Evolutionary conservation across 2,888 invertebrate genomes (phyloP).

Genomic region (Pammene aurita): DNA sequence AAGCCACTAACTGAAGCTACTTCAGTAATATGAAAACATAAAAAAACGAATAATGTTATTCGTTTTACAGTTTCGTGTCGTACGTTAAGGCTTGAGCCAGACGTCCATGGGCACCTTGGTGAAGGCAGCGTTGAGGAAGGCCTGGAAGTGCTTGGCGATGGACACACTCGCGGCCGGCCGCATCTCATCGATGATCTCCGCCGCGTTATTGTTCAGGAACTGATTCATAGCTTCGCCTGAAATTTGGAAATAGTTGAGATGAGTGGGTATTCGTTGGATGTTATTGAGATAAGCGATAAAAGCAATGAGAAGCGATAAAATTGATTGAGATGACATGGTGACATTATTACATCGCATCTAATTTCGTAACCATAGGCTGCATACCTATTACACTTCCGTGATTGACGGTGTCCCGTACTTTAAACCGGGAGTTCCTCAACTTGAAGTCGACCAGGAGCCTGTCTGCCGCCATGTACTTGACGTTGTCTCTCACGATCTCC

Average conservation of each 20-base stretch:
- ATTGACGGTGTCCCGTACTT: constrained; percentile 88
- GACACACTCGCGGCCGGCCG: constrained; percentile 88
- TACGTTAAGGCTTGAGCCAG: constrained; percentile 82
- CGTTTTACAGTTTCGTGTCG: neutral
- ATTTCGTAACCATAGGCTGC: no score
- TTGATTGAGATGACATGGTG: neutral
- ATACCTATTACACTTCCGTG: constrained; percentile 88
- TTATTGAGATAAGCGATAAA: neutral
- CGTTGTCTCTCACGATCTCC: constrained; percentile 83
- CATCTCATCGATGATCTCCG: constrained; percentile 92
- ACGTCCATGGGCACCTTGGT: constrained; percentile 87
- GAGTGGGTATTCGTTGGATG: neutral
- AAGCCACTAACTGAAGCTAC: constrained; percentile 15
- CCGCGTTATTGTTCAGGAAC: constrained; percentile 90
- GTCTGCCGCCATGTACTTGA: constrained; percentile 87
- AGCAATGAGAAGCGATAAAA: neutral
- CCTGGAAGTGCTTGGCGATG: constrained; percentile 88
- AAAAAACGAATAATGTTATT: neutral
- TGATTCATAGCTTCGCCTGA: constrained; percentile 92
- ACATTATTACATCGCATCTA: no score
- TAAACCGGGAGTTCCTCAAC: constrained; percentile 87
- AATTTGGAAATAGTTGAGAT: constrained; percentile 45
- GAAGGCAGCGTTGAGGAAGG: constrained; percentile 88
- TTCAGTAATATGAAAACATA: constrained; percentile 5
- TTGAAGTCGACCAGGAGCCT: constrained; percentile 88